Base-by-base conservation (phyloP, 2,113 vertebrate genomes). In the Pseudorasbora parva region DNA sequence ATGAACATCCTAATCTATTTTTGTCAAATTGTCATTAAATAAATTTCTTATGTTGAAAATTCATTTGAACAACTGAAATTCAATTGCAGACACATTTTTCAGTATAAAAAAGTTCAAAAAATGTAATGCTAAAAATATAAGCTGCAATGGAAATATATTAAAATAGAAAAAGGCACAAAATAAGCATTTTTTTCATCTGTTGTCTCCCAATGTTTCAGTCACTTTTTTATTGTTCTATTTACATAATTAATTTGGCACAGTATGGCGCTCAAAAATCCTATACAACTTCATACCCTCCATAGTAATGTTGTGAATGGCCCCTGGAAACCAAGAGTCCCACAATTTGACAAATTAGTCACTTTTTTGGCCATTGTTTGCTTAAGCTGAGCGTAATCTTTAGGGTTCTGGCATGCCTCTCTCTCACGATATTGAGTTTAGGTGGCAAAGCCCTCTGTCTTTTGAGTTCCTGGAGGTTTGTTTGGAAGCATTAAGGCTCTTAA, bases 361-460 rank as follows among this genome's bases (percentile, higher is more conserved):
- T 90, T 92, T 89, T 92, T 79, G 14, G 88, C 68, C 86, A 89
- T 89, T 92, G 92, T 93, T 87, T 30, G 49, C 64, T 82, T 93
- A 94, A 93, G 92, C 93, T 92, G 8, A 25, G 45, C 83, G 80
- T 89, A 92, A 91, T 94, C 92, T 92, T 60, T 68, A 59, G 81
- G 89, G 87, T 92, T 94, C 88, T 93, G 89, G 89, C 93, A 86
- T 69, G 45, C 91, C 90, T 87, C 82, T 87, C 94, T 95, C 94
- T 93, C 94, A 94, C 92, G 91, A 92, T 92, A 87, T 93, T 86
- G 85, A 91, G 87, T 94, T 92, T 88, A 89, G 81, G 86, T 81
- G 80, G 89, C 92, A 92, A 94, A 93, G 85, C 88, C 93, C 88
- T 81, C 59, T 49, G 71, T 86, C 86, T 93, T 93, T 94, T 93